phyloP scores from a whole-genome alignment of 2,888 invertebrate species.

The Punctoribates punctum region DNA sequence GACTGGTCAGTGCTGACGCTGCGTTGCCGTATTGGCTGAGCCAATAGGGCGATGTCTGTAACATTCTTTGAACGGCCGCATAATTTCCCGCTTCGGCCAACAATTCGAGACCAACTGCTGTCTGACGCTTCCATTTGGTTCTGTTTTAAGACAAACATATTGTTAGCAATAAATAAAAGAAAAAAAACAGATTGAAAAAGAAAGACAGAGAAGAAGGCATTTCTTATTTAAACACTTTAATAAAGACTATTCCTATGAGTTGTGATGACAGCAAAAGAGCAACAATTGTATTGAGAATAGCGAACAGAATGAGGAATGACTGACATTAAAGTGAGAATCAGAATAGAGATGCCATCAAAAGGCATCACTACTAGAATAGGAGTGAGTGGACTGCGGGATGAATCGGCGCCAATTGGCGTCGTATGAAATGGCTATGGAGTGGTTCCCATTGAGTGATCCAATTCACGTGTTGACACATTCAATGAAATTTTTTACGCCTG shows the following conservation, averaged over 20 bases:
- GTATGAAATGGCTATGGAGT: background rate
- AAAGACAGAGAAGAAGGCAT: background rate
- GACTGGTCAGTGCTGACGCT: constrained; percentile 53
- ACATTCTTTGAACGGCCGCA: constrained; percentile 91
- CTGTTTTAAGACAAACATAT: constrained; percentile 53
- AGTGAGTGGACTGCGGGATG: background rate
- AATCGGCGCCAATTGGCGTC: constrained; percentile 24
- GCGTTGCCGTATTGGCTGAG: constrained; percentile 51
- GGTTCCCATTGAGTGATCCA: constrained; percentile 30
- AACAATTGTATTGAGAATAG: background rate
- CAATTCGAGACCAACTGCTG: constrained; percentile 93
- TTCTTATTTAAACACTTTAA: background rate
- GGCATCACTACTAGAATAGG: background rate
- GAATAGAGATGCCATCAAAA: constrained; percentile 8
- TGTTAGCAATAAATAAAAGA: background rate
- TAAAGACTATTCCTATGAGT: background rate
- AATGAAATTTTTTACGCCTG: constrained; percentile 32
- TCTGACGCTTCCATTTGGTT: constrained; percentile 99
- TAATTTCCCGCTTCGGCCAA: constrained; percentile 96
- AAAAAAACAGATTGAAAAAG: background rate
- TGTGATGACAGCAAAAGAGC: constrained; percentile 17
- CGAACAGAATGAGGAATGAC: background rate
- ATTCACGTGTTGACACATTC: constrained; percentile 38
- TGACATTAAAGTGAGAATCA: constrained; percentile 17
- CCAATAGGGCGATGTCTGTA: constrained; percentile 51